Conservation (phyloP, 2,113 vertebrate genomes). For the Mustelus asterias region DNA sequence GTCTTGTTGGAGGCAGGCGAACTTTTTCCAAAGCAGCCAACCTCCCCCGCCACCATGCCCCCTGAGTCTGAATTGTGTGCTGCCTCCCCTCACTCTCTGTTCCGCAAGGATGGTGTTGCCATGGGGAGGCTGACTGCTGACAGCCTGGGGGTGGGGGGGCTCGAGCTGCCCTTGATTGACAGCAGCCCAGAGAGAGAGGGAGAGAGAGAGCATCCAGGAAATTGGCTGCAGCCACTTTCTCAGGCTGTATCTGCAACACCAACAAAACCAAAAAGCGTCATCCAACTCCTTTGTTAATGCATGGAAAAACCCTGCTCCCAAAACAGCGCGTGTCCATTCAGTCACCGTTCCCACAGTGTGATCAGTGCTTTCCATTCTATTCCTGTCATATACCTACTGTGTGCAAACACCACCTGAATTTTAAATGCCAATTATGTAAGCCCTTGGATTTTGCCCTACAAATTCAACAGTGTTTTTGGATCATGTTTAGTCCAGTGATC, state of each 20-base stretch:
- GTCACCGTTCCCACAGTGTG: background rate
- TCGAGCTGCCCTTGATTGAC: background rate
- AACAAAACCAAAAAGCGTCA: background rate
- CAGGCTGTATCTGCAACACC: background rate
- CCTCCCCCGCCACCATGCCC: no score
- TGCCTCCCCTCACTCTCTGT: conserved; percentile 39
- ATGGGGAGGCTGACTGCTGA: conserved; percentile 47
- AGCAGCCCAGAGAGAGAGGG: background rate
- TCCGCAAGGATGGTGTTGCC: conserved; percentile 50
- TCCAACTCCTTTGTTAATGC: background rate
- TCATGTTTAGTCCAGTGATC: background rate
- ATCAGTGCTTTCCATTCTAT: background rate
- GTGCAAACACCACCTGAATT: background rate
- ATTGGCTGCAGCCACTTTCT: background rate
- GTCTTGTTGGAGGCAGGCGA: background rate
- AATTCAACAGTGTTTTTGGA: background rate
- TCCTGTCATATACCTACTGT: background rate
- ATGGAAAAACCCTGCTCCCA: background rate
- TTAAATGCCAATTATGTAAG: background rate
- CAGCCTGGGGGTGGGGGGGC: conserved; percentile 36
- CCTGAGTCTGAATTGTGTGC: no score
- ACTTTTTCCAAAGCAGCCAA: no score
- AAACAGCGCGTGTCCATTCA: background rate
- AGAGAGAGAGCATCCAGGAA: background rate
- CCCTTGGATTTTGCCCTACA: background rate